phyloP scores from a whole-genome alignment of 2,113 vertebrate species.

The Pipra filicauda region DNA sequence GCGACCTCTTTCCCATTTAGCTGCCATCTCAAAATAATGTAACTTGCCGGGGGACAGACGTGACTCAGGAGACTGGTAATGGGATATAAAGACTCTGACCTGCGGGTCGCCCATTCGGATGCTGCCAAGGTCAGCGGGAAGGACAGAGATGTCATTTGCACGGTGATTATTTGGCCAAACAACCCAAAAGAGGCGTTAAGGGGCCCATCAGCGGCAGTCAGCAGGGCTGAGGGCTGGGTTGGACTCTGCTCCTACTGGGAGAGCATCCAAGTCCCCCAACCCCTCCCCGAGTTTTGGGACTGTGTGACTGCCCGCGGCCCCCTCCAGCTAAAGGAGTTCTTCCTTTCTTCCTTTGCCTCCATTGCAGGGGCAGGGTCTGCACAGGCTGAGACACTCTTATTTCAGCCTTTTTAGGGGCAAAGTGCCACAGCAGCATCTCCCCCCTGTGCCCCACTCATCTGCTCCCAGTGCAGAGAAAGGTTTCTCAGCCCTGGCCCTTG shows the following conservation, averaged over 20 bases:
- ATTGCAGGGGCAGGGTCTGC: background rate
- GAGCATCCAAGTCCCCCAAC: fast-evolving
- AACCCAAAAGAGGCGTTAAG: fast-evolving
- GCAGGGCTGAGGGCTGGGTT: background rate
- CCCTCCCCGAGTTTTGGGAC: background rate
- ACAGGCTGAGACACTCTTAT: background rate
- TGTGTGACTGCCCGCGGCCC: fast-evolving
- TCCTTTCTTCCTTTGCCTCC: background rate
- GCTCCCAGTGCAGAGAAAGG: background rate
- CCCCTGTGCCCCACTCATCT: background rate
- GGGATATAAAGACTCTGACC: slow-evolving; percentile 32
- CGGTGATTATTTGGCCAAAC: background rate
- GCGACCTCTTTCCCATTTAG: slow-evolving; percentile 39
- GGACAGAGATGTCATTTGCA: background rate
- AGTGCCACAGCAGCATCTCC: background rate
- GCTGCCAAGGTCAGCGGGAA: background rate
- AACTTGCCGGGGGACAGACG: background rate
- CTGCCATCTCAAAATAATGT: slow-evolving; percentile 40
- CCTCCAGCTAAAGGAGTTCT: background rate
- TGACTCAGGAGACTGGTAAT: slow-evolving; percentile 29
- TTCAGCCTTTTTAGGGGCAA: background rate
- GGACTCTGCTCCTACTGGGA: background rate
- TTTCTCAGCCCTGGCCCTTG: background rate
- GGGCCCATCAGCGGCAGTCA: fast-evolving
- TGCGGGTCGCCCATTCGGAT: background rate